Base-by-base conservation (phyloP, 2,113 vertebrate species). In the Syrmaticus mikado region DNA sequence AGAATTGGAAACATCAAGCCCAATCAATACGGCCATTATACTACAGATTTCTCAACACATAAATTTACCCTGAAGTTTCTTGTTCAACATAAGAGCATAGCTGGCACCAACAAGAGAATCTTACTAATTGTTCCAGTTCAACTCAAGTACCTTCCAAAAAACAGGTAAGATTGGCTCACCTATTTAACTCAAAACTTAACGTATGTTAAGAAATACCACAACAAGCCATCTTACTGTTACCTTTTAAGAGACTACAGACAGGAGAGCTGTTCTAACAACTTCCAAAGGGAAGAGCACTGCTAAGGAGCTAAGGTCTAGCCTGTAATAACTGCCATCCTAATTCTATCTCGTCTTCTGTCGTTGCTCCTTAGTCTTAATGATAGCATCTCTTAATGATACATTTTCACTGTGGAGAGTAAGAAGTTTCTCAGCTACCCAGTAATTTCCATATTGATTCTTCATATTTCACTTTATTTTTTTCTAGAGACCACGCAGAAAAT, bases 401-500 rank as follows among this genome's bases (percentile, higher is more conserved):
- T 41, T 67, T 67, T 14, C 24, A 45, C 43, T 45, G 45, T 11
- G 8, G 38, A 18, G 41, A 58, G 15, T 5, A 27, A 20, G 40
- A 45, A n/a, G n/a, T 60, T 60, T 58, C 41, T 60, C 32, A 60
- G 19, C 55, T 60, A 41, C 41, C 46, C 17, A 6, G 40, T 60
- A 24, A 43, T 58, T n/a, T 58, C 30, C 6, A 17, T 43, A 22
- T 19, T 17, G 50, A 55, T 22, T 72, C 8, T 36, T 53, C 48
- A 53, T 19, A 52, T 38, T 52, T 22, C 32, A 14, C 14, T 25
- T 24, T 15, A 27, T 7, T 34, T 50, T 38, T 48, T 48, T 34
- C 45, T 48, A 34, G 32, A 18, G 22, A 68, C 5, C n/a, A 68
- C 0, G 0, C 0, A 7, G 4, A 20, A 66, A n/a, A 58, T 34